Evolutionary conservation across 2,113 vertebrate genomes (phyloP).

Genomic region (Lucifuga dentata): DNA sequence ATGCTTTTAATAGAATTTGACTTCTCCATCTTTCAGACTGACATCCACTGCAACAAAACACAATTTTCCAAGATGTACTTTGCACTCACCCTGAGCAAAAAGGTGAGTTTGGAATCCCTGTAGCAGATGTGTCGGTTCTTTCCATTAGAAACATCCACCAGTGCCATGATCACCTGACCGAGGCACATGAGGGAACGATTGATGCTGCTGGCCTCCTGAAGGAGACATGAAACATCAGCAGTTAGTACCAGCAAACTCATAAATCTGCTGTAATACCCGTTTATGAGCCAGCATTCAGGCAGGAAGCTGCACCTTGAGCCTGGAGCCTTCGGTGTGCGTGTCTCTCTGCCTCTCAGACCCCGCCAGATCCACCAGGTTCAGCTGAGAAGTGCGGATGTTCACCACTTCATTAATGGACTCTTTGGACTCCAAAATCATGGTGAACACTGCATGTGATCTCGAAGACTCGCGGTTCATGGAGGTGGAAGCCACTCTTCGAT

Average conservation of each 20-base stretch:
- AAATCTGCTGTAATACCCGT: not conserved
- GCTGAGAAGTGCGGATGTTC: constrained; percentile 92
- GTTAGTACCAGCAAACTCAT: constrained; percentile 3
- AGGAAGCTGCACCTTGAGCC: constrained; percentile 87
- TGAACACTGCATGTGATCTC: constrained; percentile 95
- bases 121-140: constrained; percentile 94
- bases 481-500: constrained; percentile 93
- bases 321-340: constrained; percentile 90
- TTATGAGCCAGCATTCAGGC: not conserved
- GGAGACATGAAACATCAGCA: constrained; percentile 5
- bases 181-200: constrained; percentile 95
- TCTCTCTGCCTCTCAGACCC: constrained; percentile 96
- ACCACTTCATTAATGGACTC: constrained; percentile 89
- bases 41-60: not conserved
- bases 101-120: constrained; percentile 96
- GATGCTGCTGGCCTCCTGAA: constrained; percentile 95
- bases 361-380: constrained; percentile 96
- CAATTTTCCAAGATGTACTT: not conserved
- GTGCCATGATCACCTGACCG: constrained; percentile 94
- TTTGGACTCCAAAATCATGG: constrained; percentile 93
- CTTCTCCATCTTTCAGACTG: too few relatives aligned
- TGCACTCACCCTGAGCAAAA: constrained; percentile 88
- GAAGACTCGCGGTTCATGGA: constrained; percentile 99
- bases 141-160: constrained; percentile 94
- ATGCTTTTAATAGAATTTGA: too few relatives aligned